Evolutionary conservation across 2,888 invertebrate genomes (phyloP), one percentile per base, ranked within the genome.

Genomic region (Campoplex nolae): DNA sequence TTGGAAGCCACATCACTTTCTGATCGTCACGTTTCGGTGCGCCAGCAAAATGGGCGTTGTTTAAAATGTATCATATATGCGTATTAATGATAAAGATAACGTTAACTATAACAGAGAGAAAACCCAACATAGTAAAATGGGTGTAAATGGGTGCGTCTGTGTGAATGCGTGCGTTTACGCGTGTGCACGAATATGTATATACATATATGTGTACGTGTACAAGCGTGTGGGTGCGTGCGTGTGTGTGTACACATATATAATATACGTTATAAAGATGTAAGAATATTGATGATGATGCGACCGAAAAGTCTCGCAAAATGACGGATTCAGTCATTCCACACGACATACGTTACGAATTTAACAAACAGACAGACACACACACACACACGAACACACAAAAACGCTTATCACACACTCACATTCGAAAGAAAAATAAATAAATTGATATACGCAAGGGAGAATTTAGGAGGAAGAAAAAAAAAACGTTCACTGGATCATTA

Each of bases 11-110:
- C 67, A 70, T 18, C 67, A 83, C 90, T 90, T 88, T 89, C 88
- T 88, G 92, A 92, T 93, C 91, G 89, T 93, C 92, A 88, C 91
- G 93, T 92, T 90, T 83, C 91, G 88, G 93, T 91, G 89, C 90
- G 92, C 92, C 92, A 91, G 92, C 92, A 90, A 91, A 62, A 62
- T 32, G 92, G 93, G 92, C 93, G 92, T 94, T 93, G 94, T 94
- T 94, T 93, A 93, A 94, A 94, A 93, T 94, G 94, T 94, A 94
- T 92, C 93, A 94, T 94, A 94, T 94, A 94, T 94, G 94, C 94
- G 92, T 94, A 94, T 93, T 93, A 93, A 92, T 88, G 88, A 88
- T 90, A 88, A 93, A 89, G 91, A 93, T 93, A 48, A 51, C 51
- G 51, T 62, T 56, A 92, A 93, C 90, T 92, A 93, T 94, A 93